phyloP scores from a whole-genome alignment of 2,888 invertebrate species.

The Pocota personata region DNA sequence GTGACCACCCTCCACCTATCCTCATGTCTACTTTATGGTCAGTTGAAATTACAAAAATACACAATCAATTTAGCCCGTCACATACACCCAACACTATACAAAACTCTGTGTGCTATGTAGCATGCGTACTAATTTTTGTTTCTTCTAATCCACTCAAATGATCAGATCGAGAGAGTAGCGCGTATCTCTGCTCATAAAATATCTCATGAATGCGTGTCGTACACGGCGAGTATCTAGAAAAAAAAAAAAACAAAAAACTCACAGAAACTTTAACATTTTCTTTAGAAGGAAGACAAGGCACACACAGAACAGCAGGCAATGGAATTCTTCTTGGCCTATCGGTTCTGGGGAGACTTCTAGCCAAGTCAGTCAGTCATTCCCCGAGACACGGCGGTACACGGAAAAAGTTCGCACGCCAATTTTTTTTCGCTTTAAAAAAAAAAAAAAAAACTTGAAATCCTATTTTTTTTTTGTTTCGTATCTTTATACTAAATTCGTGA shows the following conservation, averaged over 20 bases:
- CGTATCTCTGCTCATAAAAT: conserved; percentile 34
- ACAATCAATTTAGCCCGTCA: conserved; percentile 56
- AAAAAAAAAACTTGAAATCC: background rate
- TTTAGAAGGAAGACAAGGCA: conserved; percentile 52
- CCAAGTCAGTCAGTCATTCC: conserved; percentile 72
- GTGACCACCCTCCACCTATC: conserved; percentile 10
- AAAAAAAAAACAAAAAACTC: conserved; percentile 9
- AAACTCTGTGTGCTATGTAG: conserved; percentile 23
- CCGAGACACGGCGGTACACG: conserved; percentile 66
- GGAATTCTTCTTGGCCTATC: conserved; percentile 64
- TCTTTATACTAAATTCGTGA: conserved; percentile 53
- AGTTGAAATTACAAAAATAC: conserved; percentile 53
- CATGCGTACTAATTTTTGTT: conserved; percentile 69
- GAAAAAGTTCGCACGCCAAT: conserved; percentile 72
- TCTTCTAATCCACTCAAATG: conserved; percentile 60
- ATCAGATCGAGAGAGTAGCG: conserved; percentile 23
- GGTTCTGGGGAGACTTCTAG: conserved; percentile 57
- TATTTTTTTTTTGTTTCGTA: conserved; percentile 9
- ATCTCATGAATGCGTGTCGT: conserved; percentile 65
- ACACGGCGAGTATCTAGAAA: conserved; percentile 6
- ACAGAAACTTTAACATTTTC: conserved; percentile 68
- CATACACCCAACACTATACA: background rate
- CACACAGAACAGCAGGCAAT: conserved; percentile 40
- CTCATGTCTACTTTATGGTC: conserved; percentile 10
- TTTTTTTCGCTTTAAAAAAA: conserved; percentile 49